Evolutionary conservation across 2,113 vertebrate species (phyloP).

Genomic region (Seriola quinqueradiata): DNA sequence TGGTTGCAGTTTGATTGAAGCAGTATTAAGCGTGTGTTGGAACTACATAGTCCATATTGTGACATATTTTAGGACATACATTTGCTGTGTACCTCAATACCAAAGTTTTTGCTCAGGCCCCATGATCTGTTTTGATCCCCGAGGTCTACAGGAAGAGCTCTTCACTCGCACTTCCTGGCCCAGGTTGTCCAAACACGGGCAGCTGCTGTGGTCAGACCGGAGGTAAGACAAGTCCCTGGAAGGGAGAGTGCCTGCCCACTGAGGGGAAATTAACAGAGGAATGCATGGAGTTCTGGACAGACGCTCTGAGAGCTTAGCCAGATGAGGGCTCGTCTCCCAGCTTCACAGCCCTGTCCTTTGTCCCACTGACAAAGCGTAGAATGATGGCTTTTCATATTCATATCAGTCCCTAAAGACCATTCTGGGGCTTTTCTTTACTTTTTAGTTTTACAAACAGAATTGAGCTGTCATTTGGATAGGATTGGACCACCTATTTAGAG

Average conservation of each 20-base stretch:
- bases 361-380: conserved; percentile 66
- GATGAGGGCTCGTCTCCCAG: conserved; percentile 71
- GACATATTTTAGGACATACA: background rate
- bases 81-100: background rate
- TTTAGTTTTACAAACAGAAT: conserved; percentile 55
- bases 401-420: conserved; percentile 46
- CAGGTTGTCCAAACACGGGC: conserved; percentile 61
- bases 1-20: background rate
- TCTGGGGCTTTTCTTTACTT: conserved; percentile 38
- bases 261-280: conserved; percentile 78
- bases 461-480: conserved; percentile 61
- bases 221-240: conserved; percentile 71
- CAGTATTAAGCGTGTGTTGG: background rate
- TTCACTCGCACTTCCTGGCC: conserved; percentile 64
- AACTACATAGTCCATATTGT: too few relatives aligned
- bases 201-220: conserved; percentile 64
- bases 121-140: conserved; percentile 18
- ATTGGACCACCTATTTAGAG: conserved; percentile 65
- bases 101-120: conserved; percentile 8
- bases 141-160: conserved; percentile 46
- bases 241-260: conserved; percentile 65
- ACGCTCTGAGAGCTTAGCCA: conserved; percentile 71
- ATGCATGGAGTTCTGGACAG: conserved; percentile 72
- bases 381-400: conserved; percentile 76
- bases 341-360: conserved; percentile 71